A percentile compares a stretch with the other conserved stretches of the same genome.
These are phyloP conservation scores for Dynastes grantii DNA, from an alignment of 2,888 invertebrate species.

Conservation along the genomic window DNA sequence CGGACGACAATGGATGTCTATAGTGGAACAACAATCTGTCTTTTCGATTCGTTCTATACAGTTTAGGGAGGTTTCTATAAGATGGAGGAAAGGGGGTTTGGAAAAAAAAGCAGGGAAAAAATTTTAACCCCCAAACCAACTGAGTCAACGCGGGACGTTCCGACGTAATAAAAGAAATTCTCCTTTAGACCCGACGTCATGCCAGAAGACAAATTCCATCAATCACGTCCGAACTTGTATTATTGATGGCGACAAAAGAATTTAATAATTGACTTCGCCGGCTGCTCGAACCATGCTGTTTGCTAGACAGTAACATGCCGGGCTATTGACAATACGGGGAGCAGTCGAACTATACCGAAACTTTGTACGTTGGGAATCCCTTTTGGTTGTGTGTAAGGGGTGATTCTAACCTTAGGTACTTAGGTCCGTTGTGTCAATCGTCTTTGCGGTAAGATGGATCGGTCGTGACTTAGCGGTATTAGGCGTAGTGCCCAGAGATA, in stretches of 20 bases:
- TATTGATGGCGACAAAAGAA: constrained; percentile 47
- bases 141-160: constrained; percentile 8
- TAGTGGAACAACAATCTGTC: constrained; percentile 39
- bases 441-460: constrained; percentile 32
- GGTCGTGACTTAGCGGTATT: constrained; percentile 38
- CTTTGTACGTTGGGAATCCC: constrained; percentile 16
- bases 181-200: constrained; percentile 32
- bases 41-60: constrained; percentile 17
- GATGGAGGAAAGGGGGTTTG: background rate
- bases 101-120: constrained; percentile 13
- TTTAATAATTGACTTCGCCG: constrained; percentile 47
- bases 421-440: constrained; percentile 19
- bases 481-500: background rate
- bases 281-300: background rate
- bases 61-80: background rate
- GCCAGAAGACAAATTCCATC: constrained; percentile 43
- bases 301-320: background rate
- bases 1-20: constrained; percentile 16
- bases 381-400: background rate
- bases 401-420: constrained; percentile 16
- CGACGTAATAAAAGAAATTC: constrained; percentile 43
- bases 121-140: constrained; percentile 23
- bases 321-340: background rate
- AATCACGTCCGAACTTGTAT: constrained; percentile 46
- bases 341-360: background rate